Evolutionary conservation across 1,140 invertebrate species (phyloP).

Genomic region (Drosophila lacertosa): DNA sequence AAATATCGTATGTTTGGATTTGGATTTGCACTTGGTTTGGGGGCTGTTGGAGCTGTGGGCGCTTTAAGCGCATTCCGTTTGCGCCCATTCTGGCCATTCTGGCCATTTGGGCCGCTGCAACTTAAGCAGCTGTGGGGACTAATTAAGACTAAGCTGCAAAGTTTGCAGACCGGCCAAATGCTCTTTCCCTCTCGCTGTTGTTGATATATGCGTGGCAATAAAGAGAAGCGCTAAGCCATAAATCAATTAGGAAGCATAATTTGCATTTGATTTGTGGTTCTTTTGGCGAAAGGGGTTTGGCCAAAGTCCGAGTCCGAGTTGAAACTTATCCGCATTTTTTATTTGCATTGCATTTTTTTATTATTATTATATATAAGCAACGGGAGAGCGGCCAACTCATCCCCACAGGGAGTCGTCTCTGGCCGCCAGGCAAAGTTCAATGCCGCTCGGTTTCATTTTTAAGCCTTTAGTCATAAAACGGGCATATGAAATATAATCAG

Average conservation of each 20-base stretch:
- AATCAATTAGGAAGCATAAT: slow-evolving; percentile 79
- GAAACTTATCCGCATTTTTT: slow-evolving; percentile 33
- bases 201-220: slow-evolving; percentile 57
- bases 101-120: slow-evolving; percentile 3
- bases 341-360: slow-evolving; percentile 69
- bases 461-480: slow-evolving; percentile 66
- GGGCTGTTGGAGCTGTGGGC: background rate
- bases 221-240: slow-evolving; percentile 65
- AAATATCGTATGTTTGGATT: slow-evolving; percentile 64
- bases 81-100: slow-evolving; percentile 1
- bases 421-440: slow-evolving; percentile 46
- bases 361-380: slow-evolving; percentile 25
- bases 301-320: slow-evolving; percentile 26
- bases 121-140: slow-evolving; percentile 32
- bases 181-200: slow-evolving; percentile 1
- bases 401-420: slow-evolving; percentile 51
- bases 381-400: slow-evolving; percentile 25
- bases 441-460: slow-evolving; percentile 43
- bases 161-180: slow-evolving; percentile 58
- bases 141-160: slow-evolving; percentile 77
- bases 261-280: slow-evolving; percentile 78
- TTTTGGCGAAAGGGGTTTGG: slow-evolving; percentile 44
- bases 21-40: slow-evolving; percentile 39
- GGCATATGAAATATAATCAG: slow-evolving; percentile 64
- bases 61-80: slow-evolving; percentile 14